Conservation (phyloP, 1,140 invertebrate genomes). For the Scaptomyza pallida region DNA sequence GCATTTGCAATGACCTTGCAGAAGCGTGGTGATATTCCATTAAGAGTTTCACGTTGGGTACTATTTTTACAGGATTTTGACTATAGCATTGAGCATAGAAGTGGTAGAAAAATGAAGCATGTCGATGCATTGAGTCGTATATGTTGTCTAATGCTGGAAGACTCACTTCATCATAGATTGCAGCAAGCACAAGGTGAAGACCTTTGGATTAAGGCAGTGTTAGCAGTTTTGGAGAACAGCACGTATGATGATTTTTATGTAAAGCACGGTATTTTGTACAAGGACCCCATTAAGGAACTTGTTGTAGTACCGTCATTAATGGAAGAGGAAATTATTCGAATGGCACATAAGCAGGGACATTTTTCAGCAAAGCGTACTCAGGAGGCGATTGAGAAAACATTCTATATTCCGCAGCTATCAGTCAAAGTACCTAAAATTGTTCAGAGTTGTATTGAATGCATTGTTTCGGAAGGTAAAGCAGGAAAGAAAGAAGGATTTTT, state of each 20-base stretch:
- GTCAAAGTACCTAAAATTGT: background rate
- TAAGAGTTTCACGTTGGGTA: slow-evolving; percentile 1
- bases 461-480: no score
- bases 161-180: background rate
- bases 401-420: no score
- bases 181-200: slow-evolving; percentile 3
- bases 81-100: background rate
- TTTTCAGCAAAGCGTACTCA: background rate
- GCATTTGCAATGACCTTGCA: background rate
- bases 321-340: no score
- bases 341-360: background rate
- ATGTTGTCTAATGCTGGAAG: background rate
- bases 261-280: background rate
- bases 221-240: background rate
- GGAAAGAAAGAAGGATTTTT: background rate
- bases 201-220: background rate
- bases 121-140: slow-evolving; percentile 4
- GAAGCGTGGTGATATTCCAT: background rate
- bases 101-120: slow-evolving; percentile 8
- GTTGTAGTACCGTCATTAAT: background rate
- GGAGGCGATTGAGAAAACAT: background rate
- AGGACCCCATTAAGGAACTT: slow-evolving; percentile 1
- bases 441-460: no score
- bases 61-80: slow-evolving; percentile 2
- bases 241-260: background rate